These are phyloP conservation scores for Dorcus parallelipipedus DNA, from an alignment of 2,888 invertebrate genomes.

Conservation along the genomic window DNA sequence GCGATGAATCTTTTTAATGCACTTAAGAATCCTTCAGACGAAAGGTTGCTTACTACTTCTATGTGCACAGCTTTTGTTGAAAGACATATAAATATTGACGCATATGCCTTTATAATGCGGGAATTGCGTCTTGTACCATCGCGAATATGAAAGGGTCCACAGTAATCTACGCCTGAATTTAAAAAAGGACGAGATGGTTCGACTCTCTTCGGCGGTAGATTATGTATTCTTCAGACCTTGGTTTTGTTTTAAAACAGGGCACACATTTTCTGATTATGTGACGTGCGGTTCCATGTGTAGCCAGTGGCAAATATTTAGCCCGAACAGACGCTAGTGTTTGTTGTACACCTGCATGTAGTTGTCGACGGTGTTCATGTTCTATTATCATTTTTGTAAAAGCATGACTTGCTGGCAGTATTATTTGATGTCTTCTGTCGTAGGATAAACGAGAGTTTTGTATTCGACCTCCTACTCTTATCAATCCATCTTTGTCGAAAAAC, in stretches of 20 bases:
- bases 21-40: background rate
- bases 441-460: background rate
- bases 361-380: background rate
- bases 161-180: background rate
- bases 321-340: background rate
- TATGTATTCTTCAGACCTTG: background rate
- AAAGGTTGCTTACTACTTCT: background rate
- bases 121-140: background rate
- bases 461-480: background rate
- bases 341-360: background rate
- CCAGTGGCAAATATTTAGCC: background rate
- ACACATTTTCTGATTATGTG: background rate
- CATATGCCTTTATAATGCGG: background rate
- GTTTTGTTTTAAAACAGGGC: slow-evolving; percentile 1
- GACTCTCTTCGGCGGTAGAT: background rate
- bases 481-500: background rate
- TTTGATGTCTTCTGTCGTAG: background rate
- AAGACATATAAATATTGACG: slow-evolving; percentile 1
- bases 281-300: background rate
- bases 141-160: background rate
- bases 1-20: background rate
- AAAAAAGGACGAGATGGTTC: background rate
- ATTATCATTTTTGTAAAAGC: background rate
- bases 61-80: slow-evolving; percentile 3
- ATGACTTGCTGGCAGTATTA: background rate